Evolutionary conservation across 1,140 invertebrate species (phyloP), one percentile per base, ranked within the genome.

Genomic region (Bathynomus jamesi): DNA sequence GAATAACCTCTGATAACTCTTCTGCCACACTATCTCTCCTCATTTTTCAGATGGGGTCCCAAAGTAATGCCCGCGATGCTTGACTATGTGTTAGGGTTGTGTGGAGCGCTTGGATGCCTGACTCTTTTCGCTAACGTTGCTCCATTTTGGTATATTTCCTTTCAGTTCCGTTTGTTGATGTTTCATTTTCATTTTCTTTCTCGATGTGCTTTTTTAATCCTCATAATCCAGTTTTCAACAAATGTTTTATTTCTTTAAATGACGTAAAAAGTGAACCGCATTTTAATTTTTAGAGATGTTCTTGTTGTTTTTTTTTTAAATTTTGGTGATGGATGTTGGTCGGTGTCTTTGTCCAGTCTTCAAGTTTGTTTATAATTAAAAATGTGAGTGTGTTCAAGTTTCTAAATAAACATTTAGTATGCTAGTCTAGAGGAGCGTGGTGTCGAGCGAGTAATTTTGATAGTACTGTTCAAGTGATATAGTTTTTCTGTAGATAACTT

Each of bases 31-130:
- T 24, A n/a, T 46, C 40, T 24, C 53, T 64, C 31, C 72, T 70
- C 73, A 68, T 70, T 71, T 76, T 76, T 76, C 75, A 76, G 75
- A 73, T 73, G 71, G 75, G 71, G 68, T 71, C 75, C 75, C 53
- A 76, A 76, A 76, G 72, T 76, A 64, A 69, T 76, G 71, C 75
- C 75, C 67, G 67, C 75, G 31, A 69, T 76, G 65, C 71, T 76
- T 73, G 75, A 76, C 67, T 76, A 73, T 76, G 68, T 76, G 66
- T 68, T 76, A 73, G 75, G 75, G 65, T 62, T 76, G 65, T 76
- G 72, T 69, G 71, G 67, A 60, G 72, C 71, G 40, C 69, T 76
- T 53, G 75, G 75, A 53, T 76, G 75, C 72, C 71, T 66, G 67
- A 70, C 72, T 65, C 72, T 73, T 67, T 68, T 76, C 66, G 69